These are phyloP conservation scores for Petrolisthes cinctipes DNA, from an alignment of 2,888 invertebrate species.

Conservation along the genomic window DNA sequence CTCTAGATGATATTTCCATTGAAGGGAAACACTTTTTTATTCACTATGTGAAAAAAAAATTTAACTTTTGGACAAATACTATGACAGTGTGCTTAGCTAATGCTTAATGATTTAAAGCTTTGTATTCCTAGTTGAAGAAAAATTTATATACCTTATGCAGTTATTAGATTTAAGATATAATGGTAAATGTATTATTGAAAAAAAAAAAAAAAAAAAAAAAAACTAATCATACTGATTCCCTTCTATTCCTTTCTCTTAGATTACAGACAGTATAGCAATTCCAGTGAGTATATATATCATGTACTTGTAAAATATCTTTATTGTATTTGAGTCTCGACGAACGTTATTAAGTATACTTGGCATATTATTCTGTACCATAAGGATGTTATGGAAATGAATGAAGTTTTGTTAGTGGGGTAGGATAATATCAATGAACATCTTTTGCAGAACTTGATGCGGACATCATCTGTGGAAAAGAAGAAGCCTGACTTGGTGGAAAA, in stretches of 20 bases:
- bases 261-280: conserved; percentile 7
- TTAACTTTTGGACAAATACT: too few species aligned
- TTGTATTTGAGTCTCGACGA: not conserved
- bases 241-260: not conserved
- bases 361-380: too few species aligned
- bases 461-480: not conserved
- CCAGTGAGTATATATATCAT: conserved; percentile 11
- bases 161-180: too few species aligned
- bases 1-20: too few species aligned
- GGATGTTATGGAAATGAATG: not conserved
- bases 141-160: too few species aligned
- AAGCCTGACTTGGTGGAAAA: not conserved
- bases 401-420: too few species aligned
- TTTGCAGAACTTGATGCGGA: not conserved
- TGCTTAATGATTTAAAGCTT: too few species aligned
- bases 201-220: not conserved
- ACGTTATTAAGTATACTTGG: not conserved
- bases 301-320: too few species aligned
- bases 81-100: too few species aligned
- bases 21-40: too few species aligned
- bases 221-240: not conserved
- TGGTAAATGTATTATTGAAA: not conserved
- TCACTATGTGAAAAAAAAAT: too few species aligned
- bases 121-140: too few species aligned
- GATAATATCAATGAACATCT: not conserved